A percentile compares a stretch with the other conserved stretches of the same genome.
Conservation (phyloP, 2,797 vertebrate species). For the Poliocrania exsul region DNA sequence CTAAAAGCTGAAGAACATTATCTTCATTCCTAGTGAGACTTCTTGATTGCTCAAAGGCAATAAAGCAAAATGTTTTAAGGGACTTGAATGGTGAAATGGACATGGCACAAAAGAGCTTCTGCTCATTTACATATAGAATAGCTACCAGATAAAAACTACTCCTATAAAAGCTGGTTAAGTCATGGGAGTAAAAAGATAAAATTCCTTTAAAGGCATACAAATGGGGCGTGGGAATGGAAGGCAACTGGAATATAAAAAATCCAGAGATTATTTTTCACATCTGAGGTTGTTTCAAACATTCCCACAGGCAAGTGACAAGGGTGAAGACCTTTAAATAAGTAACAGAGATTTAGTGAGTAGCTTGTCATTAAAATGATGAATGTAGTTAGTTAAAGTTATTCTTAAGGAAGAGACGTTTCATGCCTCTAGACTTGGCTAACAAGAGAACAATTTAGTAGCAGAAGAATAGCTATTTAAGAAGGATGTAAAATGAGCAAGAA, state of each 20-base stretch:
- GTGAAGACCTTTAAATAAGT: slow-evolving; percentile 40
- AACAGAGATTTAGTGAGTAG: not conserved
- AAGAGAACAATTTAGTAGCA: not conserved
- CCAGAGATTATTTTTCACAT: not conserved
- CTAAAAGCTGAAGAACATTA: not conserved
- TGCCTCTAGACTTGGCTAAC: not conserved
- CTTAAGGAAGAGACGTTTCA: slow-evolving; percentile 15
- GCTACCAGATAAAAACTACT: not conserved
- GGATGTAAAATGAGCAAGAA: slow-evolving; percentile 1
- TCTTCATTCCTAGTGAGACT: not conserved
- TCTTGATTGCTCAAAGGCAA: not conserved
- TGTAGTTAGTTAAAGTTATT: slow-evolving; percentile 40
- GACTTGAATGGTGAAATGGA: not conserved
- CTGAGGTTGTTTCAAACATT: not conserved
- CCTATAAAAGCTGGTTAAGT: not conserved
- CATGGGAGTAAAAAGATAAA: not conserved
- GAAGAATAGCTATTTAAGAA: slow-evolving; percentile 30
- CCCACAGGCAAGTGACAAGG: not conserved
- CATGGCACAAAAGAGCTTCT: not conserved
- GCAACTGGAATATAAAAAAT: slow-evolving; percentile 2
- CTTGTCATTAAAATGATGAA: slow-evolving; percentile 20
- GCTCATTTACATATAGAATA: slow-evolving; percentile 3
- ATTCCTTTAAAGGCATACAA: slow-evolving; percentile 11
- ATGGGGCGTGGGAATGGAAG: not conserved
- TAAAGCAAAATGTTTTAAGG: not conserved